These are phyloP conservation scores for Scolopax bukidnonensis DNA, from an alignment of 2,797 vertebrate genomes.

Conservation along the genomic window DNA sequence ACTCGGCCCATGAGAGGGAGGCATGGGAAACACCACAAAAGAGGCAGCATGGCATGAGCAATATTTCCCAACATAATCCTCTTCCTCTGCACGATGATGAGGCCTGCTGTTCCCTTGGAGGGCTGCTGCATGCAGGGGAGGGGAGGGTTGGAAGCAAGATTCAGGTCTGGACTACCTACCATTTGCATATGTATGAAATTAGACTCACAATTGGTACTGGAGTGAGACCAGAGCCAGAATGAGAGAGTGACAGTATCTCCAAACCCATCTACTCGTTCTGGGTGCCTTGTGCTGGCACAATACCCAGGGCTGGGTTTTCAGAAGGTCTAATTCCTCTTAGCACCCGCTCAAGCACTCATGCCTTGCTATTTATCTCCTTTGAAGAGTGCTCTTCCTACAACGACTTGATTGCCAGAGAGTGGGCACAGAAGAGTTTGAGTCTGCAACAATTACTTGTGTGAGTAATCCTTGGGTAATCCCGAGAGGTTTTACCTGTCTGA, in stretches of 20 bases:
- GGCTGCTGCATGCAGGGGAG: not conserved
- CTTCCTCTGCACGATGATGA: not conserved
- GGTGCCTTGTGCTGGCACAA: not conserved
- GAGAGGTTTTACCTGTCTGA: conserved; percentile 13
- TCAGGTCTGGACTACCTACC: not conserved
- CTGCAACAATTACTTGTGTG: conserved; percentile 10
- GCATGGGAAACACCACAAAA: not conserved
- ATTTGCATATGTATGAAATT: not conserved
- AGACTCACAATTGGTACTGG: not conserved
- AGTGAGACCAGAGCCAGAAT: not conserved
- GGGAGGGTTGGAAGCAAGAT: not conserved
- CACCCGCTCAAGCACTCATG: not conserved
- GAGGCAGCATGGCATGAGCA: not conserved
- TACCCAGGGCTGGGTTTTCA: not conserved
- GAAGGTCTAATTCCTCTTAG: not conserved
- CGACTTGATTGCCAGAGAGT: conserved; percentile 19
- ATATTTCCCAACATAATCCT: not conserved
- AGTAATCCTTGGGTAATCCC: conserved; percentile 38
- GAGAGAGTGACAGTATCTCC: not conserved
- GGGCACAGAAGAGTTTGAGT: conserved; percentile 8
- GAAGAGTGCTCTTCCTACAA: conserved; percentile 6
- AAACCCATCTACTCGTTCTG: not conserved
- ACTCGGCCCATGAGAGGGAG: accelerated
- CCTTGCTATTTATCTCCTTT: not conserved
- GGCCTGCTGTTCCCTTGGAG: not conserved